Conservation (phyloP, 2,797 vertebrate species). For the Rachycentron canadum region DNA sequence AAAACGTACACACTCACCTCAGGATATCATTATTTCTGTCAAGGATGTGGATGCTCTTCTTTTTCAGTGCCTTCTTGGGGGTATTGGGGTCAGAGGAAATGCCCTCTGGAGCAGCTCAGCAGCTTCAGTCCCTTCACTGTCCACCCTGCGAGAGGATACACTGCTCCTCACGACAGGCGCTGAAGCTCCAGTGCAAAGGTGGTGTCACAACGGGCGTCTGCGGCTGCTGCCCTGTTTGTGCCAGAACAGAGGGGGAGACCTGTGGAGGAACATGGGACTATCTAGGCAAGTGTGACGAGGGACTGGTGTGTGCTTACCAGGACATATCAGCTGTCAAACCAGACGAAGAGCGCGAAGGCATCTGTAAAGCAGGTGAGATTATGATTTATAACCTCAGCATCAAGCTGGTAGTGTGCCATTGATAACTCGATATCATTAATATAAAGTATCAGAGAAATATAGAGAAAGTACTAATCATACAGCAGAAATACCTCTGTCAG, state of each 20-base stretch:
- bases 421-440: neutral
- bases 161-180: constrained; percentile 75
- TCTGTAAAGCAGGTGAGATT: constrained; percentile 78
- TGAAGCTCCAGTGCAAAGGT: constrained; percentile 81
- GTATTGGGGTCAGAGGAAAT: constrained; percentile 40
- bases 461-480: neutral
- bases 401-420: neutral
- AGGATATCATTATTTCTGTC: constrained; percentile 2
- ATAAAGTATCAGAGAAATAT: too few relatives aligned
- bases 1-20: constrained; percentile 56
- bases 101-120: constrained; percentile 23
- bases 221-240: constrained; percentile 83
- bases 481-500: neutral
- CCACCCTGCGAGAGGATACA: constrained; percentile 83
- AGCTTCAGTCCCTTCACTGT: constrained; percentile 80
- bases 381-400: neutral
- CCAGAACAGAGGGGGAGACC: constrained; percentile 74
- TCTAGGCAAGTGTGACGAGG: constrained; percentile 84
- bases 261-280: constrained; percentile 85
- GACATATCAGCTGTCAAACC: constrained; percentile 48
- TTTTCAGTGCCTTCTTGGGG: constrained; percentile 47
- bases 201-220: constrained; percentile 82
- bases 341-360: constrained; percentile 65
- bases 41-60: constrained; percentile 63
- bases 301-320: constrained; percentile 78